Conservation (phyloP, 2,888 invertebrate species). For the Epistrophe grossulariae region DNA sequence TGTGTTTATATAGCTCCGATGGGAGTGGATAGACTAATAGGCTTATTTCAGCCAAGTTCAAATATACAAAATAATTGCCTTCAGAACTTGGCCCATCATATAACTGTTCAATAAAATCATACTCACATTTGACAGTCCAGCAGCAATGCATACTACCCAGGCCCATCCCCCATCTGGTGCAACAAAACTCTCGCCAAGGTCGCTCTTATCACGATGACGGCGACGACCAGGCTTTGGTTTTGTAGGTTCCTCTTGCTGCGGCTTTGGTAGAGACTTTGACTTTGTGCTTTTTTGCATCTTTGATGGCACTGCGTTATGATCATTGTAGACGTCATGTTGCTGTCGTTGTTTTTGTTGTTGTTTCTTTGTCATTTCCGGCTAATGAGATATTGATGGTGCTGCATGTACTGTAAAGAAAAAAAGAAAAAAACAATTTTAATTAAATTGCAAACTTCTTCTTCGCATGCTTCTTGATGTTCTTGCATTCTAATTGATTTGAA, state of each 20-base stretch:
- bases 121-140: constrained; percentile 90
- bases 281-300: constrained; percentile 46
- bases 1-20: no score
- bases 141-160: constrained; percentile 89
- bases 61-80: no score
- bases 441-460: constrained; percentile 52
- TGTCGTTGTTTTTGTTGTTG: constrained; percentile 40
- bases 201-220: constrained; percentile 80
- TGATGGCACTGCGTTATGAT: constrained; percentile 49
- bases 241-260: neutral
- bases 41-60: no score
- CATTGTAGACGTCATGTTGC: constrained; percentile 64
- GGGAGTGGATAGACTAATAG: no score
- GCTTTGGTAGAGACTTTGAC: constrained; percentile 24
- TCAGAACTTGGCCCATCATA: neutral
- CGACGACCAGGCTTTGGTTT: constrained; percentile 79
- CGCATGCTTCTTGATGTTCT: neutral
- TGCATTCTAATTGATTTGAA: constrained; percentile 59
- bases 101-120: neutral
- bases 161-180: constrained; percentile 91
- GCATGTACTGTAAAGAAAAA: constrained; percentile 51
- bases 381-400: constrained; percentile 23
- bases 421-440: constrained; percentile 37
- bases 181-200: constrained; percentile 85
- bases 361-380: constrained; percentile 64